These are phyloP conservation scores for Oasisia sp. DNA, from an alignment of 2,888 invertebrate genomes.

Conservation along the genomic window DNA sequence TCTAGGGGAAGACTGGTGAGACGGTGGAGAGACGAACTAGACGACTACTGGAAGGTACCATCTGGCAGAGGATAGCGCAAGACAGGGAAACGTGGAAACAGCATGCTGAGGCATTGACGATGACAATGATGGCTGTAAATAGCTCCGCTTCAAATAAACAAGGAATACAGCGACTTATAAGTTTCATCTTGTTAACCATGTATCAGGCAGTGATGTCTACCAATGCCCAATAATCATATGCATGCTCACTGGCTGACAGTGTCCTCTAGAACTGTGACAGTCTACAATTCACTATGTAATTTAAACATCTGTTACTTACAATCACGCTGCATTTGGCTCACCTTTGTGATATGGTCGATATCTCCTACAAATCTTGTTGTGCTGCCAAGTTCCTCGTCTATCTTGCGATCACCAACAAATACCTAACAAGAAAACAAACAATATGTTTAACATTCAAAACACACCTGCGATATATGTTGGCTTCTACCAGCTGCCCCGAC, in stretches of 20 bases:
- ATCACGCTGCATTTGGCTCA: background rate
- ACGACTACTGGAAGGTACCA: no score
- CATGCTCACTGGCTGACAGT: background rate
- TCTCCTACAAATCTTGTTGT: constrained; percentile 60
- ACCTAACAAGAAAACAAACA: constrained; percentile 49
- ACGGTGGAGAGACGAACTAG: no score
- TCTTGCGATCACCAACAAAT: constrained; percentile 61
- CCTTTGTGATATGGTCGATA: constrained; percentile 49
- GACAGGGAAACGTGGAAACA: no score
- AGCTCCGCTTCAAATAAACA: background rate
- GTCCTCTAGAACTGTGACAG: background rate
- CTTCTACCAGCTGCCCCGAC: background rate
- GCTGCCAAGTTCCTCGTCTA: constrained; percentile 62
- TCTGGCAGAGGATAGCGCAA: no score
- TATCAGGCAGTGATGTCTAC: background rate
- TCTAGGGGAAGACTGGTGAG: no score
- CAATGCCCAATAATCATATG: background rate
- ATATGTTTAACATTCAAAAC: background rate
- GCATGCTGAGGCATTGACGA: no score
- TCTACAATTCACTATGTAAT: no score
- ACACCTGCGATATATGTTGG: background rate
- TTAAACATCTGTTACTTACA: no score
- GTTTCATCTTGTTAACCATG: background rate
- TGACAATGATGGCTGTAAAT: background rate
- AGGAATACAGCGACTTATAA: background rate